Evolutionary conservation across 2,888 invertebrate genomes (phyloP), one percentile per base, ranked within the genome.

Genomic region (Notodonta ziczac): DNA sequence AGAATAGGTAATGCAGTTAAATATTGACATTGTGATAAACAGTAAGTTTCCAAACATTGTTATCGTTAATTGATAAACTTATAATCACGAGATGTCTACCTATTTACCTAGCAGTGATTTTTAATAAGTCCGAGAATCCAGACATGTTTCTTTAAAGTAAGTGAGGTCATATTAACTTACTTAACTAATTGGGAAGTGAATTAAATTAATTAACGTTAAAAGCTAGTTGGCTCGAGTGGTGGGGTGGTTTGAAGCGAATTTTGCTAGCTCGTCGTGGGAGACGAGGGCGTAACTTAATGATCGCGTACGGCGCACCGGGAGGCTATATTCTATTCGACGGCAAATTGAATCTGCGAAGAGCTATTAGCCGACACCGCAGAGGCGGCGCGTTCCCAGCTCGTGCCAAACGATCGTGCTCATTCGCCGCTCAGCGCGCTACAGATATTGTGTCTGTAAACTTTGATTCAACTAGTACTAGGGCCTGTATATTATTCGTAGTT

Each of bases 281-380:
- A 84, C 83, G 85, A 80, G 82, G 84, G 85, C 80, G 86, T 89
- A 89, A 89, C 86, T 89, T 90, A 91, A 91, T 91, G 88, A 91
- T 90, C 84, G 85, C 85, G 84, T 85, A 86, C 84, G 85, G 86
- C 86, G 86, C 85, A 82, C 83, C 76, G 85, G 86, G 87, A 87
- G 87, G 86, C 84, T 89, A 87, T 87, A 86, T 85, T 89, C 90
- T 89, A 89, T 92, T 88, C 86, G 87, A 84, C 81, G 82, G 86
- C 85, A 91, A 91, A 92, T 92, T 91, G 89, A 92, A 92, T 91
- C 88, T 90, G 88, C 83, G 87, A 89, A 87, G 88, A 90, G 89
- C 91, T 90, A 91, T 92, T 91, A 92, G 90, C 86, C 83, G 86
- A 86, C 88, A 90, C 90, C 88, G 82, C 89, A 86, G 85, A 82